Conservation (phyloP, 2,113 vertebrate genomes). For the Catagonus wagneri region DNA sequence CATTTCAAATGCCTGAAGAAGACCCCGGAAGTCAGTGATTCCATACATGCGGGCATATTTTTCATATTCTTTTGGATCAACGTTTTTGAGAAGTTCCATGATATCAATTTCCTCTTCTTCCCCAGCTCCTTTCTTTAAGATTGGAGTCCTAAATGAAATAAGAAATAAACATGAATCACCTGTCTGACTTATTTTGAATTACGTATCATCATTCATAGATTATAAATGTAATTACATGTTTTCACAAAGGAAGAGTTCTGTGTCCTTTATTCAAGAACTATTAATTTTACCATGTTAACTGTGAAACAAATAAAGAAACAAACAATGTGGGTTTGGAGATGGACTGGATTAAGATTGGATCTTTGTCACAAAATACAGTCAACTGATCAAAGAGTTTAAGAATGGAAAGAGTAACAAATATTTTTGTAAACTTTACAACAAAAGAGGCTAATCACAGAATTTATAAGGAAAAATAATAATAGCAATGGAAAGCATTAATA, state of each 20-base stretch:
- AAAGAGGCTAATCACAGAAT: background rate
- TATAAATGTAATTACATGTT: background rate
- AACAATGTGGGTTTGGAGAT: background rate
- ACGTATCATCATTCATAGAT: background rate
- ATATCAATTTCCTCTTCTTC: conserved; percentile 97
- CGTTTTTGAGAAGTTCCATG: conserved; percentile 97
- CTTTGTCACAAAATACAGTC: background rate
- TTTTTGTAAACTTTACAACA: background rate
- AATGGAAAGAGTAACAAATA: background rate
- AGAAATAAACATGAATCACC: conserved; percentile 14
- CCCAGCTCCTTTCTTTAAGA: conserved; percentile 94
- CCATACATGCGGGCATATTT: conserved; percentile 99
- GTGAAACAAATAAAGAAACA: conserved; percentile 22
- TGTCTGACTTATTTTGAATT: conserved; percentile 21
- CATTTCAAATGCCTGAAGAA: conserved; percentile 97
- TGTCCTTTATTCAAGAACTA: conserved; percentile 31
- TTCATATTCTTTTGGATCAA: conserved; percentile 99
- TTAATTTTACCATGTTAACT: conserved; percentile 19
- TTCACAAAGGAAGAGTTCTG: background rate
- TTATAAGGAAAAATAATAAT: background rate
- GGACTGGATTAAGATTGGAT: background rate
- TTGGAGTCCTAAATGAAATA: conserved; percentile 91
- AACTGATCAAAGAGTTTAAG: background rate
- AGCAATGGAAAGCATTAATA: background rate
- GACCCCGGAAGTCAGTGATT: conserved; percentile 98